Evolutionary conservation across 2,888 invertebrate genomes (phyloP), one percentile per base, ranked within the genome.

Genomic region (Andrena trimmerana): DNA sequence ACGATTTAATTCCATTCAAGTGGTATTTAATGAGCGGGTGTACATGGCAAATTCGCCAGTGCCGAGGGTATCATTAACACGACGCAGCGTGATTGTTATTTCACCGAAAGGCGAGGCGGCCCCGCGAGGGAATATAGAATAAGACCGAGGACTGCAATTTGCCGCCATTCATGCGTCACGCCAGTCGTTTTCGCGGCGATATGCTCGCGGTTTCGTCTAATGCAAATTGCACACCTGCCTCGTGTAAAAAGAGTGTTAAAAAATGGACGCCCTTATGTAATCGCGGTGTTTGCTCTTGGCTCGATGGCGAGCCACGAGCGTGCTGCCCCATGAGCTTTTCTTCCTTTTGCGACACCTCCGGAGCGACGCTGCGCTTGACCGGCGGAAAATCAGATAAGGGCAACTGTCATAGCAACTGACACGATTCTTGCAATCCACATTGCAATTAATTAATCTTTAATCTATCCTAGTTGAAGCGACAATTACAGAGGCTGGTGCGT

Each of bases 381-480:
- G 29, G 42, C 36, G 62, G 63, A 31, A 74, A 72, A 80, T 67
- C 63, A 72, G 68, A 68, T 67, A 59, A 59, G 6, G 31, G 10
- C 13, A 52, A 29, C 52, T 29, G 31, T 33, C 57, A 31, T 31
- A 68, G 27, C 36, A 68, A 66, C 27, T 50, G n/a, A n/a, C 29
- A 29, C 63, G 66, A 63, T 76, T 42, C 69, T 57, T 8, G 60
- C 42, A 67, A 84, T 72, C 69, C 69, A 20, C 62, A 54, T 76
- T 75, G 69, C 10, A 71, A 83, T 79, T 84, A 84, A 84, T 83
- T 84, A 79, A 83, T 83, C 82, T 72, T 70, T 84, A 78, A 82
- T 84, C 82, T 71, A 75, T 79, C 70, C 73, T 83, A 42, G 62
- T 84, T 83, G 63, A 70, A 27, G 71, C 67, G 75, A 42, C 67